Evolutionary conservation across 2,797 vertebrate species (phyloP).

Genomic region (Anguilla obscura): DNA sequence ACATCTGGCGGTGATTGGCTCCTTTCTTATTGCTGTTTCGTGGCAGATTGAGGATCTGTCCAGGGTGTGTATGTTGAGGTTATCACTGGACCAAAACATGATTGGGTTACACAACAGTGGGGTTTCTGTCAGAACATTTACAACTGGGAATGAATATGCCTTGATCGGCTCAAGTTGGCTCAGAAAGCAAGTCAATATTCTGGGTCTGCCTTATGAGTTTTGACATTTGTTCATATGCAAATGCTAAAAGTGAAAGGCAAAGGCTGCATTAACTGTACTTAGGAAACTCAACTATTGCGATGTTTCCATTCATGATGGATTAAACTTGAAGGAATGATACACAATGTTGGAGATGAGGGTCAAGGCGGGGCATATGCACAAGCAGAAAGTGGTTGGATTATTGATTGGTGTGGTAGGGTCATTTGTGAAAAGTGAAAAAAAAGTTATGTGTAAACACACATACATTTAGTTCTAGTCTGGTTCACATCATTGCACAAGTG

Average conservation of each 20-base stretch:
- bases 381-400: neutral
- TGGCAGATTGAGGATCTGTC: conserved; percentile 34
- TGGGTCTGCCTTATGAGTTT: neutral
- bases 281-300: neutral
- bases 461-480: neutral
- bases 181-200: neutral
- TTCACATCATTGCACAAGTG: neutral
- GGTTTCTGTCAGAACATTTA: neutral
- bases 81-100: neutral
- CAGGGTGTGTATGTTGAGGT: neutral
- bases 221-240: neutral
- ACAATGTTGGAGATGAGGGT: neutral
- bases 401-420: neutral
- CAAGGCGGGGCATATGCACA: neutral
- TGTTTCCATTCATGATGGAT: neutral
- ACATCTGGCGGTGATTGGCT: conserved; percentile 36
- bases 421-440: neutral
- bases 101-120: neutral
- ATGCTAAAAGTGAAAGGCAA: neutral
- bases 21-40: conserved; percentile 13
- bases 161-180: neutral
- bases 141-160: neutral
- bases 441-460: neutral
- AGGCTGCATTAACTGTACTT: neutral
- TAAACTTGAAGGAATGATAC: neutral